Evolutionary conservation across 2,888 invertebrate genomes (phyloP), one percentile per base, ranked within the genome.

Genomic region (Eurytoma californica): DNA sequence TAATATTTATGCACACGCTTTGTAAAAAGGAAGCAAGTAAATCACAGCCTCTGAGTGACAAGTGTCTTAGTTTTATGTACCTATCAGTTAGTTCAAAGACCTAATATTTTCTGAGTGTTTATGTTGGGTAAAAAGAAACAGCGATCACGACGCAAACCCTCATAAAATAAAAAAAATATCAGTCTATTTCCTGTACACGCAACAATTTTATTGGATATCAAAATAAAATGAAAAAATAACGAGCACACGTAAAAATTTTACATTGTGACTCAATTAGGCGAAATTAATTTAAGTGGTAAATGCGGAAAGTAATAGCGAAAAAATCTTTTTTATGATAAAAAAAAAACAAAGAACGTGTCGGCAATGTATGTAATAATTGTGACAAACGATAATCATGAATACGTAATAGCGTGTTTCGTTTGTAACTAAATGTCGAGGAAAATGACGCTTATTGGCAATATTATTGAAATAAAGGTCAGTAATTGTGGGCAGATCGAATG

Each of bases 371-470:
- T 79, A 60, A 67, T 72, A 78, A 67, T 67, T 76, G 57, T 77
- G 57, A 70, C 57, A 53, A 78, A 72, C n/a, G 68, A 73, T 73
- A 76, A 80, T 76, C 67, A 80, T 80, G 7, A 72, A 72, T 72
- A 51, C 53, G 51, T 72, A 70, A 74, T 75, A 70, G 51, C 13
- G 65, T 53, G 53, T 68, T 55, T 67, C 47, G 53, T 72, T 58
- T 16, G 20, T 65, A 72, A 68, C 58, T 77, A 66, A 63, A 73
- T 61, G 66, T 79, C 57, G 57, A 68, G 49, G 47, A 67, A 77
- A 74, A 74, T 61, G 55, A 68, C 66, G 72, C 65, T 80, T 80
- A 74, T 80, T 77, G 80, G 80, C 76, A 80, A 80, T 80, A 72
- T 80, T 57, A 69, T 73, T 73, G 58, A 73, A 77, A 77, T 73